These are phyloP conservation scores for Pampusana beccarii DNA, from an alignment of 2,113 vertebrate genomes.

Conservation along the genomic window DNA sequence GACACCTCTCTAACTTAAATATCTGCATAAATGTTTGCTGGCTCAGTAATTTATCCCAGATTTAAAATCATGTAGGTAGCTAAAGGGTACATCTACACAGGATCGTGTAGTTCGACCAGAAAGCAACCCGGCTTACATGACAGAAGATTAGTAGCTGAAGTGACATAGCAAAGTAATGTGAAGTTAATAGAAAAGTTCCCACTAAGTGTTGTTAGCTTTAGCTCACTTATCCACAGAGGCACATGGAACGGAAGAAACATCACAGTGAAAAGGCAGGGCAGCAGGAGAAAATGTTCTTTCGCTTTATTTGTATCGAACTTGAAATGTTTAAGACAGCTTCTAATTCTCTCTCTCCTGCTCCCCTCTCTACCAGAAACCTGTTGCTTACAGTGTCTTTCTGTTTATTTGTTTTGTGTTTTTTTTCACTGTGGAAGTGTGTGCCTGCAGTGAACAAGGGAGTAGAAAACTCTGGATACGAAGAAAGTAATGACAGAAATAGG, in stretches of 20 bases:
- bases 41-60: background rate
- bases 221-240: background rate
- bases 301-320: background rate
- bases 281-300: background rate
- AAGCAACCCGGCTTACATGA: background rate
- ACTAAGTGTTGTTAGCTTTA: background rate
- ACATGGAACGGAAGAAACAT: background rate
- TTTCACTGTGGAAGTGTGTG: background rate
- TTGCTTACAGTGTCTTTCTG: background rate
- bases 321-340: background rate
- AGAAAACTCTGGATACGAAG: background rate
- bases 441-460: background rate
- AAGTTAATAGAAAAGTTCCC: background rate
- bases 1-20: background rate
- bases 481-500: background rate
- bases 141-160: background rate
- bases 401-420: background rate
- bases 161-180: background rate
- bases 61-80: background rate
- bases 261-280: background rate
- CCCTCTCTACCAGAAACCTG: background rate
- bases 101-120: rapidly evolving
- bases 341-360: background rate
- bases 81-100: background rate
- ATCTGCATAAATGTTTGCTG: background rate